Percentiles rank a stretch among this genome's conserved stretches.
Conservation (phyloP, 2,113 vertebrate genomes). For the Callocephalon fimbriatum region DNA sequence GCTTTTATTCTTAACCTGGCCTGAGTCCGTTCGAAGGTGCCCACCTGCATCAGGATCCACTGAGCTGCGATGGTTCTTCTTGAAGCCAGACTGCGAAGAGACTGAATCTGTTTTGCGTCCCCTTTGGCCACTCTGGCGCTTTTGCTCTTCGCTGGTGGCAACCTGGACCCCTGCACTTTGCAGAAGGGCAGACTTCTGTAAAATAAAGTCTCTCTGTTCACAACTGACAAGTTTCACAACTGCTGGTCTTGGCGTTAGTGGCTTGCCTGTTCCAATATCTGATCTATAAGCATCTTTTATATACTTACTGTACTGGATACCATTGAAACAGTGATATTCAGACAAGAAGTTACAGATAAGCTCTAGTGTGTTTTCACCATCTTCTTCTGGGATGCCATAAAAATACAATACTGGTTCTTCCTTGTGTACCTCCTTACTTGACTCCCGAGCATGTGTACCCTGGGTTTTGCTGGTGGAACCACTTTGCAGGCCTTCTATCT, state of each 20-base stretch:
- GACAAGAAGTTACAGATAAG: slow-evolving; percentile 78
- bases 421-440: neutral
- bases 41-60: neutral
- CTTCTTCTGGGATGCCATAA: slow-evolving; percentile 81
- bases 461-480: slow-evolving; percentile 47
- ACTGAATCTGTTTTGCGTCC: slow-evolving; percentile 20
- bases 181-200: slow-evolving; percentile 78
- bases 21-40: neutral
- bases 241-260: slow-evolving; percentile 72
- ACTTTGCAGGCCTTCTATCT: slow-evolving; percentile 92
- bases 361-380: slow-evolving; percentile 79
- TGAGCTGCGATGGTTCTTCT: slow-evolving; percentile 30
- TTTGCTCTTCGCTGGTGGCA: slow-evolving; percentile 69
- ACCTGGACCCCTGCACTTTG: slow-evolving; percentile 76
- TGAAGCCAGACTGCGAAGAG: slow-evolving; percentile 32
- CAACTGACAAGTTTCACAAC: slow-evolving; percentile 77
- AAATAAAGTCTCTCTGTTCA: slow-evolving; percentile 81
- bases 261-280: slow-evolving; percentile 8
- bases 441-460: neutral
- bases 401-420: slow-evolving; percentile 79
- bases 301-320: slow-evolving; percentile 77
- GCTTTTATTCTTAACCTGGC: slow-evolving; percentile 49
- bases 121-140: neutral
- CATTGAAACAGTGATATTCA: slow-evolving; percentile 80
- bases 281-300: slow-evolving; percentile 81